Conservation (phyloP, 2,797 vertebrate genomes). For the Gallinago stenura region DNA sequence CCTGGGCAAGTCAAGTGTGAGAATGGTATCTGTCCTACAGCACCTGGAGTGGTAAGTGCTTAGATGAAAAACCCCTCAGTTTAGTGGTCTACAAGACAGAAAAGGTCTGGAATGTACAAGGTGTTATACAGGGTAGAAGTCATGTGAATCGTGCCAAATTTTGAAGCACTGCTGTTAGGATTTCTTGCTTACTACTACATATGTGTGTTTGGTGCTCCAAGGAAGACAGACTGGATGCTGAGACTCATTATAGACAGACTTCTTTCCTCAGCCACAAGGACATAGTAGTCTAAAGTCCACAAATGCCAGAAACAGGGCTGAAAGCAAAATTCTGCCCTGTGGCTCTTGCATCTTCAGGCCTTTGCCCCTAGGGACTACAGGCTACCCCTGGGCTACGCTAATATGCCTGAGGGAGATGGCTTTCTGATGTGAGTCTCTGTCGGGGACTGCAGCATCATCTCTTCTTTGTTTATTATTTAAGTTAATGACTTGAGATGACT, state of each 20-base stretch:
- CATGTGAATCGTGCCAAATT: neutral
- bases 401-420: fast-evolving
- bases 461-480: neutral
- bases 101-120: neutral
- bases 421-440: neutral
- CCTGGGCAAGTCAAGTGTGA: neutral
- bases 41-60: neutral
- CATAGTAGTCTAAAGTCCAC: neutral
- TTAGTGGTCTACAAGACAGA: neutral
- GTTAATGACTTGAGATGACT: neutral
- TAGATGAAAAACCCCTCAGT: neutral
- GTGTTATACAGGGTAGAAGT: neutral
- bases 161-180: neutral
- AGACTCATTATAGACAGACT: neutral
- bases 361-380: neutral
- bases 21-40: neutral
- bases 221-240: neutral
- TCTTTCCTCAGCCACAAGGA: neutral
- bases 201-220: neutral
- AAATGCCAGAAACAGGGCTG: neutral
- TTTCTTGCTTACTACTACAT: neutral
- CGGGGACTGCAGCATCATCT: neutral
- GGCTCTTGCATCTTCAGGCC: neutral
- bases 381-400: fast-evolving
- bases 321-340: neutral